These are phyloP conservation scores for Petroica traversi DNA, from an alignment of 2,113 vertebrate species.

Conservation along the genomic window DNA sequence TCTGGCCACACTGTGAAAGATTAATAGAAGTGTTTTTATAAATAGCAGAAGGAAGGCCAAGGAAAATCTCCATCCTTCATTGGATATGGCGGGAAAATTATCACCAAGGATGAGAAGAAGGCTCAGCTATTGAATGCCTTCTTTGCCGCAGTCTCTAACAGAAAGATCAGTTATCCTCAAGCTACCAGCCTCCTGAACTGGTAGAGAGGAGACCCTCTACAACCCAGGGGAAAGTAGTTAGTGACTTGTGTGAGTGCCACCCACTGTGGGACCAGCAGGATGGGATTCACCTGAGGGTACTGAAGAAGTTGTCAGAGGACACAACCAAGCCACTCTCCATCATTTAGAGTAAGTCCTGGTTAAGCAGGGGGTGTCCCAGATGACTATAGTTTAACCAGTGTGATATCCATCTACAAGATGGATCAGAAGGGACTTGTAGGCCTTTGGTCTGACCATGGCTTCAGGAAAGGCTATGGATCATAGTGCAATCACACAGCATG, in stretches of 20 bases:
- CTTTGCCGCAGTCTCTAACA: not conserved
- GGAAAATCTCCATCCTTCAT: not conserved
- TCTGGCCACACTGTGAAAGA: not conserved
- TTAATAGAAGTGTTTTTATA: not conserved
- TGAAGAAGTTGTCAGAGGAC: not conserved
- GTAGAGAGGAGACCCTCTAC: not conserved
- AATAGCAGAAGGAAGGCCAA: not conserved
- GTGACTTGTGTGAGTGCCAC: not conserved
- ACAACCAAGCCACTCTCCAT: not conserved
- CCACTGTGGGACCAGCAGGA: not conserved
- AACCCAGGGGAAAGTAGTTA: not conserved
- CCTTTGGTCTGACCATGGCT: not conserved
- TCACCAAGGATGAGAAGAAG: not conserved
- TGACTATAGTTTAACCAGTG: not conserved
- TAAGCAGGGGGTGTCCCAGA: rapidly evolving
- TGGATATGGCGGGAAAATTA: rapidly evolving
- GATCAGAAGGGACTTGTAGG: not conserved
- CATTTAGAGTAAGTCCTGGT: not conserved
- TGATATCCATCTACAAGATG: too few relatives aligned
- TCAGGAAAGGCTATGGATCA: not conserved
- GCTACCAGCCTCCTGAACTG: not conserved
- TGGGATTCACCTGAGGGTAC: not conserved
- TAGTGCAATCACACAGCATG: rapidly evolving
- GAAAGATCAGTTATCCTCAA: not conserved
- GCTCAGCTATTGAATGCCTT: not conserved